Base-by-base conservation (phyloP, 37 sponge, comb jelly and placozoan species). In the Theonella swinhoei region DNA sequence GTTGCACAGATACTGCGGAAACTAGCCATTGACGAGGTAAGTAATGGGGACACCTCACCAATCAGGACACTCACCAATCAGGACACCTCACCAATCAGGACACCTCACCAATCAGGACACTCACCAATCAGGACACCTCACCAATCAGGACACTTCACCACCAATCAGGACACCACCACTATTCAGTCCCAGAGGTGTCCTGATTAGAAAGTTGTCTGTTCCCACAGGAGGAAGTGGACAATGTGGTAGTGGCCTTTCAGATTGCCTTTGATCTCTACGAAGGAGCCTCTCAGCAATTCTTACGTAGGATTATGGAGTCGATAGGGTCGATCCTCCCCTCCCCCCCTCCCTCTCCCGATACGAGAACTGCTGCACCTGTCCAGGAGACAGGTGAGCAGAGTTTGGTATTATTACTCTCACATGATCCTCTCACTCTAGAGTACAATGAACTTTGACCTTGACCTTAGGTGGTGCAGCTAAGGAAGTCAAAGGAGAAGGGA, bases 241-340 rank as follows among this genome's bases (percentile, higher is more conserved):
- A 98, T 29, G 43, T 40, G 8, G 81, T 98, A 41, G 70, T 88
- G 54, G 99, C 93, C 19, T 98, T 89, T 76, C 99, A 98, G 87
- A 91, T 98, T n/a, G 95, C 91, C 23, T 98, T 98, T 90, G 99
- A 98, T 67, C 70, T 98, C 77, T 96, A 96, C 79, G 97, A 98
- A 70, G 85, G 91, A 75, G 93, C 99, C 26, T 88, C 95, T 26
- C 99, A 98, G 82, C 88, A 91, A 58, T 96, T 94, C 71, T 76
- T 92, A 58, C 69, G 85, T 4, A 64, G 74, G 1, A 85, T 96
- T 0, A 77, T 87, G 79, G 90, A 91, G 24, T 68, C 70, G 4
- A 31, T 96, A 14, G 75, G 78, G n/a, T 40, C 67, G 2, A 80
- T 84, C 17, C 77, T 89, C 11, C 93, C 92, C 41, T 60, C 81